Conservation (phyloP, 2,113 vertebrate genomes). For the zebrafish (Danio rerio) region DNA sequence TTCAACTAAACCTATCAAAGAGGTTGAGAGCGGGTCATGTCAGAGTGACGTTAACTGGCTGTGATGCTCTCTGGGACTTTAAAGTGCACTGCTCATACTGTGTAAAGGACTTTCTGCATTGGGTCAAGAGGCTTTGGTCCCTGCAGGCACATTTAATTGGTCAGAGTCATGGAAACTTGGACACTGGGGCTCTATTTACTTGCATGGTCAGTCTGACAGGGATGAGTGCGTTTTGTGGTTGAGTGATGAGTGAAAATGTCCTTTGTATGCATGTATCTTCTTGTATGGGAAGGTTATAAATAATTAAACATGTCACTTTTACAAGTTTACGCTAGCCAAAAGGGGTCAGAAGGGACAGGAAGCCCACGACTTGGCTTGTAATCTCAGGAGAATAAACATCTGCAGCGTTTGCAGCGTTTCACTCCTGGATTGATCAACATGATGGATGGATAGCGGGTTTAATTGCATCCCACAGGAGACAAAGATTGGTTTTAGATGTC, state of each 20-base stretch:
- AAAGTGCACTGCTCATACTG: conserved; percentile 16
- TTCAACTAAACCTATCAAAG: conserved; percentile 29
- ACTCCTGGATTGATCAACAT: conserved; percentile 36
- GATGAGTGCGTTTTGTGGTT: conserved; percentile 12
- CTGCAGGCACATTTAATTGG: conserved; percentile 39
- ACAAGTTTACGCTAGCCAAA: conserved; percentile 44
- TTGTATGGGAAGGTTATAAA: conserved; percentile 49
- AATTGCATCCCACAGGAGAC: conserved; percentile 15
- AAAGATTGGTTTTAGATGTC: background rate
- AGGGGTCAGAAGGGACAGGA: conserved; percentile 33
- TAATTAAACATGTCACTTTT: conserved; percentile 60
- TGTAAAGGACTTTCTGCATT: conserved; percentile 7
- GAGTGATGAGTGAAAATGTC: conserved; percentile 1
- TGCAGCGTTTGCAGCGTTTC: background rate
- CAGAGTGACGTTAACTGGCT: conserved; percentile 31
- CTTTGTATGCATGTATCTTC: conserved; percentile 8
- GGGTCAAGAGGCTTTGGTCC: conserved; percentile 24
- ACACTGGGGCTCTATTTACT: conserved; percentile 5
- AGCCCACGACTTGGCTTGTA: background rate
- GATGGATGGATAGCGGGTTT: conserved; percentile 18
- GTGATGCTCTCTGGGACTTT: conserved; percentile 1
- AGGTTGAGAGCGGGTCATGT: conserved; percentile 6
- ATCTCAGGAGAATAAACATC: conserved; percentile 14
- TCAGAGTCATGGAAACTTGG: background rate
- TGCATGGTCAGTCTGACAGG: background rate